Base-by-base conservation (phyloP, 2,888 invertebrate species). In the Camponotus fellah region DNA sequence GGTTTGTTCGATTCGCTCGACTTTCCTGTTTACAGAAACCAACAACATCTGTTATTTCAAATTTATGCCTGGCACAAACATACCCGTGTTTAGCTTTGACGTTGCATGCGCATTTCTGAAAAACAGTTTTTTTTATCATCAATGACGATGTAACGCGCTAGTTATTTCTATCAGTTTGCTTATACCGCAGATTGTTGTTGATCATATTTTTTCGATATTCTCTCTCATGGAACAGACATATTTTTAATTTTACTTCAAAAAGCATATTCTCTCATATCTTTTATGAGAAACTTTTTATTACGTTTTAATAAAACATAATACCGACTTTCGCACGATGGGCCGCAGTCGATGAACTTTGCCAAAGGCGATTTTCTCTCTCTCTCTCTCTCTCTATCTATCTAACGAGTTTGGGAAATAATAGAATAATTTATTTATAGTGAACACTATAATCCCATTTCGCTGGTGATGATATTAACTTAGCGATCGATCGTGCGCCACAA, bases 21-120 rank as follows among this genome's bases (percentile, higher is more conserved):
- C 79, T 80, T 80, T 80, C 60, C 72, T 80, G 79, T 80, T 80
- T 80, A 72, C 79, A 46, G 37, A 72, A 80, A 60, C 79, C 69
- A 71, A 34, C 60, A 79, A 80, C 79, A 80, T 80, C 60, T 80
- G 79, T 72, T 72, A 80, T 80, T 80, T 80, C 37, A 80, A 72
- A 80, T 80, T 80, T 80, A 80, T 80, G 79, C 56, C 26, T 12
- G 72, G 71, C 26, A 46, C 60, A 80, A 80, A 80, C 46, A 72
- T 46, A 71, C 26, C 79, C 60, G 37, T 71, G 60, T 80, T 72
- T 60, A 60, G 79, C 60, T 80, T 79, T 71, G 58, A 46, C 64
- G 64, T 64, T 53, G 71, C 17, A 43, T 49, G 46, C 17, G 60
- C 46, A 72, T 80, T 37, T 37, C 34, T 60, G 12, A 79, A 71